Evolutionary conservation across 1,140 invertebrate species (phyloP).

Genomic region (Ruditapes philippinarum): DNA sequence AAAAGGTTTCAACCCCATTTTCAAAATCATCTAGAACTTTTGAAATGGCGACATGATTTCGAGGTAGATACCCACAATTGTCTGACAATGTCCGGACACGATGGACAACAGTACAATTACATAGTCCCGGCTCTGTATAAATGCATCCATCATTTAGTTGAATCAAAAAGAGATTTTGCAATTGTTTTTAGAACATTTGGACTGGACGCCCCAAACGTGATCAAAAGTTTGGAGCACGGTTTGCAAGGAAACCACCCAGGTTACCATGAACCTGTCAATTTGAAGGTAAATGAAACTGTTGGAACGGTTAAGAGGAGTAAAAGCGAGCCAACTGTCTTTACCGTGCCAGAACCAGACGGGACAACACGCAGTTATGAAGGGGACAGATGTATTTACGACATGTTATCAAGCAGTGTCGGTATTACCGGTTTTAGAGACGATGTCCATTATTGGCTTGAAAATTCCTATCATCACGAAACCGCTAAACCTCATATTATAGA

Average conservation of each 20-base stretch:
- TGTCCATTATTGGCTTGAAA: conserved; percentile 82
- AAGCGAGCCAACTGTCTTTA: conserved; percentile 68
- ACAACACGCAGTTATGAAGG: conserved; percentile 38
- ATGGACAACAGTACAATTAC: conserved; percentile 84
- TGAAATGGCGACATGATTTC: conserved; percentile 76
- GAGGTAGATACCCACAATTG: conserved; percentile 38
- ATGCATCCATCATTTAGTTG: conserved; percentile 77
- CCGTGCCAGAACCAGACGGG: neutral
- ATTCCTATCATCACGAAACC: conserved; percentile 78
- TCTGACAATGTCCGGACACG: conserved; percentile 80
- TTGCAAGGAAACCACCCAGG: conserved; percentile 81
- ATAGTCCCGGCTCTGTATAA: conserved; percentile 84
- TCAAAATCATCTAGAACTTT: conserved; percentile 74
- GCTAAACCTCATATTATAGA: conserved; percentile 85
- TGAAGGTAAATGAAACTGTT: conserved; percentile 67
- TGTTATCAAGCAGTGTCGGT: conserved; percentile 76
- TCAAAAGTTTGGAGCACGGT: conserved; percentile 77
- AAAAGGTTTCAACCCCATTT: conserved; percentile 79
- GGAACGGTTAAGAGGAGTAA: conserved; percentile 72
- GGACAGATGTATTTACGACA: conserved; percentile 81
- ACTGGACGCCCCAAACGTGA: conserved; percentile 82
- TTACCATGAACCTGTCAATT: conserved; percentile 70
- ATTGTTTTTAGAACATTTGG: conserved; percentile 85
- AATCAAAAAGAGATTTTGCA: conserved; percentile 80
- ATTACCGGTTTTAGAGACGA: conserved; percentile 83